Evolutionary conservation across 2,888 invertebrate species (phyloP), one percentile per base, ranked within the genome.

Genomic region (Temnothorax rugatulus): DNA sequence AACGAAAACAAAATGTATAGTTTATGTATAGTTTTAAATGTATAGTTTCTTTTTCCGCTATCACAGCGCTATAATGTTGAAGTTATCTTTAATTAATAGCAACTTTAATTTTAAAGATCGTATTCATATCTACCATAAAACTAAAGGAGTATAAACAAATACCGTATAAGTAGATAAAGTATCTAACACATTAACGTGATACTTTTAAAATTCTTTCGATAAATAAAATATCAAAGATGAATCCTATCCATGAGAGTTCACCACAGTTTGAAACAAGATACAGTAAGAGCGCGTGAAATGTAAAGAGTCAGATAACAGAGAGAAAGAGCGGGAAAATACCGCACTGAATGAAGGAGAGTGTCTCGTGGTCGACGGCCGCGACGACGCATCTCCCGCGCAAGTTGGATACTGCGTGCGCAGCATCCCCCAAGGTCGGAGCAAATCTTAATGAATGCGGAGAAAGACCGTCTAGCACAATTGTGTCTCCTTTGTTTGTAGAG

Each of bases 341-440:
- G 38, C 9, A 8, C 15, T 71, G 84, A 87, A 84, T 84, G 86
- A 84, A 83, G 61, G 79, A 71, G 21, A 73, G 54, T 13, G 74
- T 44, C 71, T 61, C 81, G 83, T 87, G 85, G 74, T 73, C 74
- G 66, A 68, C 73, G 74, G 76, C 75, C 77, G n/a, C 76, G 25
- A 34, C n/a, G 13, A 38, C 7, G 63, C 41, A 38, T 86, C 89
- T 90, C 90, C 90, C 90, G 90, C 90, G 87, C 86, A 71, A 38
- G 59, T 76, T 61, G 50, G 54, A 74, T 61, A 54, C 66, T 82
- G 88, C 86, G 84, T 88, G 82, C 90, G 87, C 90, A 86, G 64
- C 68, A 76, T 81, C 81, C 61, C 57, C 61, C 90, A 91, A 91
- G 91, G 91, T 29, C 90, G 81, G 38, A 59, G 84, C 34, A 86